A percentile compares a stretch with the other conserved stretches of the same genome.
phyloP scores from a whole-genome alignment of 1,140 invertebrate genomes.

The Zaprionus davidi region DNA sequence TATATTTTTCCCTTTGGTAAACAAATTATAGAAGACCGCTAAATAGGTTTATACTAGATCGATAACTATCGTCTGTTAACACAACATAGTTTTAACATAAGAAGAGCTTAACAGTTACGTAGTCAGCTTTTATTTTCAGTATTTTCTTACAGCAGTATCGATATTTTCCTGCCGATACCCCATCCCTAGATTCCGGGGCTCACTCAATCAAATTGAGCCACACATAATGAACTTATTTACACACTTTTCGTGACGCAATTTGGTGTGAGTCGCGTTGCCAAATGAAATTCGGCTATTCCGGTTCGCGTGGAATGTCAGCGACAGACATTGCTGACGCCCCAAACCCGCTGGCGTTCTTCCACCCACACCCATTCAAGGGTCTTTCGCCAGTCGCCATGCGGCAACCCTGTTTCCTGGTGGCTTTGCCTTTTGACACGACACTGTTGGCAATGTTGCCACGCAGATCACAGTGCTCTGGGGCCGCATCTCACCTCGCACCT shows the following conservation, averaged over 20 bases:
- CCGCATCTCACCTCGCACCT: conserved; percentile 5
- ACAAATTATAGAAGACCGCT: no score
- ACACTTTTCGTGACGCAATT: conserved; percentile 78
- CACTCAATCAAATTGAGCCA: conserved; percentile 67
- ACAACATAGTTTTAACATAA: no score
- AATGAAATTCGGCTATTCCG: conserved; percentile 65
- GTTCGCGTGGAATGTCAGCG: conserved; percentile 64
- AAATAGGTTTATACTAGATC: no score
- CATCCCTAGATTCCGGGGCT: background rate
- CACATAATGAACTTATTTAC: conserved; percentile 76
- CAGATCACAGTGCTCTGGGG: conserved; percentile 23
- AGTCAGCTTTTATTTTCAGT: no score
- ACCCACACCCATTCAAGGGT: conserved; percentile 21
- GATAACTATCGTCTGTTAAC: no score
- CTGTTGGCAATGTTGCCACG: conserved; percentile 45
- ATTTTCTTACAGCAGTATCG: background rate
- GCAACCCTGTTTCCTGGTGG: conserved; percentile 22
- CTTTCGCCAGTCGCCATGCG: conserved; percentile 33
- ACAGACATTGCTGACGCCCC: conserved; percentile 45
- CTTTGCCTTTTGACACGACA: conserved; percentile 69
- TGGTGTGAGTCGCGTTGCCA: conserved; percentile 48
- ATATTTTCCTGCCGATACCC: background rate
- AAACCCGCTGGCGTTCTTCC: background rate
- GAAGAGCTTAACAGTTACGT: no score
- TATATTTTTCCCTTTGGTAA: no score